Evolutionary conservation across 64 coral and sea anemone species (phyloP), one percentile per base, ranked within the genome.

Genomic region (Montipora efflorescens): DNA sequence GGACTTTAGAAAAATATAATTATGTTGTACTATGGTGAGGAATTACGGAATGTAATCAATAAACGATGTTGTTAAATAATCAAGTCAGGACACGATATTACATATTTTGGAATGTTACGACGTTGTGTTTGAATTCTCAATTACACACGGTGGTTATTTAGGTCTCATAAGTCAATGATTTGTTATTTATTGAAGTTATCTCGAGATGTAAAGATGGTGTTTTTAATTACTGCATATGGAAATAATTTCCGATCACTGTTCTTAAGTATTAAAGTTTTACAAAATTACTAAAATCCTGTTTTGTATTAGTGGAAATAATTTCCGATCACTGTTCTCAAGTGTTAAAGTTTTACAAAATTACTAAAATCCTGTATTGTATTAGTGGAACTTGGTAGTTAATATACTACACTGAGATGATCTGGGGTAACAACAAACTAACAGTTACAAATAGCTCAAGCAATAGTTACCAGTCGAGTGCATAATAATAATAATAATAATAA

Each of bases 161-260:
- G 58, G 20, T 57, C 80, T 62, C 64, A 45, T 45, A 82, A 82
- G 20, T 59, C 51, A 51, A 81, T 81, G 50, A 81, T 48, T 43
- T 53, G 19, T 19, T 82, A 82, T 82, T 82, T 82, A 82, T 82
- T 82, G 22, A 36, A 46, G 79, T 9, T 16, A 13, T 15, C 21
- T 15, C 15, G 43, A 43, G 21, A 80, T 58, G 50, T 10, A 43
- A 44, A 22, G 16, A 36, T 36, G 36, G 36, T 36, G 36, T 36
- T 36, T 82, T 43, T 18, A 45, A 44, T 12, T 21, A 25, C 28
- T 71, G 3, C 0, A 71, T 47, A 19, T 62, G 58, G 13, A 66
- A 66, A 82, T 45, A 61, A 4, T 46, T 13, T 45, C 53, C 6
- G 53, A 58, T 61, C 80, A 15, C 9, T 62, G 13, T 55, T 28